A percentile compares a stretch with the other conserved stretches of the same genome.
Conservation (phyloP, 2,888 invertebrate genomes). For the Ornithoptera alexandrae region DNA sequence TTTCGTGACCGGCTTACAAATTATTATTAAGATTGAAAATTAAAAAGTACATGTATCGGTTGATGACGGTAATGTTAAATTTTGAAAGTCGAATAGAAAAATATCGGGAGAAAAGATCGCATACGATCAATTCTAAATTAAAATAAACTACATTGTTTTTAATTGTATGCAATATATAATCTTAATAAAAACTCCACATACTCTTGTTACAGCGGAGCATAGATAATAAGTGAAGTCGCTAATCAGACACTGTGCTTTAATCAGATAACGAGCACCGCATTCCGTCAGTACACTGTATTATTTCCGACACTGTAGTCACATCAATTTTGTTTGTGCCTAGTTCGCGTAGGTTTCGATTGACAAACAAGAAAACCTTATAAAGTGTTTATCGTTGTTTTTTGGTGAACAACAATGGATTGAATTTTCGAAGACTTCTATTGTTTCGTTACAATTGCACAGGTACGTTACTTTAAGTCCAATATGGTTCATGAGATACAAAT, state of each 20-base stretch:
- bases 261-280: constrained; percentile 28
- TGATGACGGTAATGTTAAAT: too few species aligned
- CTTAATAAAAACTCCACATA: not conserved
- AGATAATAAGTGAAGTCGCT: constrained; percentile 23
- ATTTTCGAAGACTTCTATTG: not conserved
- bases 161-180: not conserved
- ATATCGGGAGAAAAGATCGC: not conserved
- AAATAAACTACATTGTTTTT: not conserved
- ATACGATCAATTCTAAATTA: not conserved
- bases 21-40: too few species aligned
- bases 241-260: constrained; percentile 27
- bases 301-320: constrained; percentile 10
- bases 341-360: constrained; percentile 1
- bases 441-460: not conserved
- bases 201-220: not conserved
- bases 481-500: not conserved
- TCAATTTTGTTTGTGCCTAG: constrained; percentile 4
- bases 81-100: too few species aligned
- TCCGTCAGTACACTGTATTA: constrained; percentile 23
- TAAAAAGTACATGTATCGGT: too few species aligned
- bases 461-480: not conserved
- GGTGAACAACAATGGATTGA: constrained; percentile 19
- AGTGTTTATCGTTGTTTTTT: constrained; percentile 7
- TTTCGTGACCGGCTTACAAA: too few species aligned
- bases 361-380: not conserved